A percentile compares a stretch with the other conserved stretches of the same genome.
Conservation (phyloP, 2,888 invertebrate genomes). For the Melanchra persicariae region DNA sequence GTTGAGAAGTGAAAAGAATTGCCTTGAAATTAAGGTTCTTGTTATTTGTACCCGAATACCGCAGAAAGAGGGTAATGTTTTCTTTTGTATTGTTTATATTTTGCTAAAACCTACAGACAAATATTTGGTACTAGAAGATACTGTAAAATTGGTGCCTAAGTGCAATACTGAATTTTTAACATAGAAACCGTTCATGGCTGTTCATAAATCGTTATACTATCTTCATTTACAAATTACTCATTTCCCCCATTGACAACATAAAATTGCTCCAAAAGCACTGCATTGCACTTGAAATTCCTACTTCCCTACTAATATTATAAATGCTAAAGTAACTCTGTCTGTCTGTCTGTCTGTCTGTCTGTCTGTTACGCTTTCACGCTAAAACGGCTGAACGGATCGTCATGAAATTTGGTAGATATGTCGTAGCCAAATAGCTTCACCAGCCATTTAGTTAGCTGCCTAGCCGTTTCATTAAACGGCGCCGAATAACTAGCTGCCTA, state of each 20-base stretch:
- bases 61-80: too few relatives aligned
- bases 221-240: conserved; percentile 1
- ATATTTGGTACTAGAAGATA: background rate
- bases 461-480: too few relatives aligned
- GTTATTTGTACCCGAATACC: background rate
- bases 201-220: conserved; percentile 18
- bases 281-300: conserved; percentile 1
- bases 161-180: conserved; percentile 1
- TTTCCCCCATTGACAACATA: conserved; percentile 23
- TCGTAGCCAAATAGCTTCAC: too few relatives aligned
- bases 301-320: too few relatives aligned
- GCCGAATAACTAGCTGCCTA: too few relatives aligned
- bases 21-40: background rate
- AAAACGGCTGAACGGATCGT: too few relatives aligned
- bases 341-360: too few relatives aligned
- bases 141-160: background rate
- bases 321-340: too few relatives aligned
- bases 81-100: background rate
- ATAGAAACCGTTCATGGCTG: conserved; percentile 1
- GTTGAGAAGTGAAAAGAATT: too few relatives aligned
- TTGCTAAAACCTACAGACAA: background rate
- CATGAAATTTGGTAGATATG: too few relatives aligned
- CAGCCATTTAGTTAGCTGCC: too few relatives aligned
- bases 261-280: background rate
- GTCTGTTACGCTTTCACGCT: too few relatives aligned